Evolutionary conservation across 2,113 vertebrate species (phyloP).

Genomic region (Cettia cetti): DNA sequence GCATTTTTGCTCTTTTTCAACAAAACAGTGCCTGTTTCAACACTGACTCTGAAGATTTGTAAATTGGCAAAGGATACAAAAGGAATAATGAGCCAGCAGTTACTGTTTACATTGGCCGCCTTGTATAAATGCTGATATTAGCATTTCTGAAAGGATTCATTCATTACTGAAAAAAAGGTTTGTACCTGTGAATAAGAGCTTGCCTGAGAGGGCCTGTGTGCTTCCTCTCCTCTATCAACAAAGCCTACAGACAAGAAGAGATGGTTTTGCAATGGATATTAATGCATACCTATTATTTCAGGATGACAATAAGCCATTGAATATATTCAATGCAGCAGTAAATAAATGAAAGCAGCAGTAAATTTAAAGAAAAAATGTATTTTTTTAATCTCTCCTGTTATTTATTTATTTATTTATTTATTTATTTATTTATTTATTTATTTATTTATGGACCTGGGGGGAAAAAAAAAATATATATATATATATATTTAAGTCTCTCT

Average conservation of each 20-base stretch:
- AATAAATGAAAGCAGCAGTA: not conserved
- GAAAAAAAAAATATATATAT: not conserved
- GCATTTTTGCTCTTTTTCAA: not conserved
- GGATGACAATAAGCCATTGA: not conserved
- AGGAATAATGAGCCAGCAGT: conserved; percentile 11
- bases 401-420: not conserved
- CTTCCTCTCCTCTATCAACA: conserved; percentile 24
- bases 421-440: too few relatives aligned
- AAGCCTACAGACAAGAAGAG: not conserved
- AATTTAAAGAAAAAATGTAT: not conserved
- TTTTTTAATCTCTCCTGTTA: not conserved
- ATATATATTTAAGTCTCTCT: not conserved
- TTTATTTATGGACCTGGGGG: not conserved
- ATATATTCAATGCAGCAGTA: not conserved
- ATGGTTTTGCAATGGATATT: conserved; percentile 8
- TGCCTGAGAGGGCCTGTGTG: not conserved
- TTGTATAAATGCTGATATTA: conserved; percentile 12
- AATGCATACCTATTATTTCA: not conserved
- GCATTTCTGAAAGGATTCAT: conserved; percentile 52
- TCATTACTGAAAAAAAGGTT: conserved; percentile 16
- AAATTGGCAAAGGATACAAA: conserved; percentile 32
- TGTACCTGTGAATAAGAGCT: conserved; percentile 42
- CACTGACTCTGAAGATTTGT: not conserved
- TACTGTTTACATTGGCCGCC: conserved; percentile 9
- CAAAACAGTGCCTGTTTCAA: not conserved